Evolutionary conservation across 2,888 invertebrate genomes (phyloP), one percentile per base, ranked within the genome.

Genomic region (Eugnorisma glareosa): DNA sequence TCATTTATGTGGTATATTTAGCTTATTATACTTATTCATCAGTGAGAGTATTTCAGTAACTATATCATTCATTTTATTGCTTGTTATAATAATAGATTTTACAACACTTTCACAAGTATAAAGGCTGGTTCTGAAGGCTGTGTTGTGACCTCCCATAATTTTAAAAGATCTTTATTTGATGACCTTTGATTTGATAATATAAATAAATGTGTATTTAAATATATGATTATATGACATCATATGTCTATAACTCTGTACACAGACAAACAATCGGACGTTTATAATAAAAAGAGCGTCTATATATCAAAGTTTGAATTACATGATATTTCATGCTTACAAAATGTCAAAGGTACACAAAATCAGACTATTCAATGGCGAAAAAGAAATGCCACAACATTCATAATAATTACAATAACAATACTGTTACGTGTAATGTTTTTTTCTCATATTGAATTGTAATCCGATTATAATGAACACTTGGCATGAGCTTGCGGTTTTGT

Each of bases 181-280:
- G 78, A 79, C 85, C 87, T 88, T 82, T 87, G 48, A 70, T 37
- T 63, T 66, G 48, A 75, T 76, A 67, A 68, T 75, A 69, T 81
- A 54, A 63, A 74, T 73, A 74, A 80, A 78, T 77, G 71, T 59
- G 40, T 63, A 67, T 79, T 70, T 72, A 61, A 76, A 84, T 77
- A 77, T 73, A 77, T 71, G 37, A 77, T 75, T 77, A 68, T 63
- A 84, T 83, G 83, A 87, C 77, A 86, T 88, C 88, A 86, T 80
- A 48, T 67, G 51, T 73, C 48, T 66, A 76, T 51, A 63, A 73
- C 51, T 74, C 40, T 7, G 37, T 64, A 74, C 45, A 48, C 51
- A 79, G 64, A 71, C 31, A 74, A 77, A 81, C 51, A 74, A 74
- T 43, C 10, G 24, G 57, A 40, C 31, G 67, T 78, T 73, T 70